Evolutionary conservation across 2,888 invertebrate species (phyloP).

Genomic region (Amphipyra berbera): DNA sequence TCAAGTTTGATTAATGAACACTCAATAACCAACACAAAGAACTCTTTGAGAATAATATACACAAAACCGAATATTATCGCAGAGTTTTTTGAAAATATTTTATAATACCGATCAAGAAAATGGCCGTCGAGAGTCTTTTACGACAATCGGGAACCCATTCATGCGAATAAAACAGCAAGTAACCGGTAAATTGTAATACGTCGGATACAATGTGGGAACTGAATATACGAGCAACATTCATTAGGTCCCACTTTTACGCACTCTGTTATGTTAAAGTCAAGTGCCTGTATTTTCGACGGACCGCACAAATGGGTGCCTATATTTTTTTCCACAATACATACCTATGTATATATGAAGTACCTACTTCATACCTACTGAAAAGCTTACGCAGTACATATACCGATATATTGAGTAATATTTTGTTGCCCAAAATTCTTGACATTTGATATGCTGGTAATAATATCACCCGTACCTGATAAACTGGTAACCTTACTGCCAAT

Average conservation of each 20-base stretch:
- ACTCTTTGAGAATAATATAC: slow-evolving; percentile 47
- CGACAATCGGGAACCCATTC: slow-evolving; percentile 42
- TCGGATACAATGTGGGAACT: slow-evolving; percentile 17
- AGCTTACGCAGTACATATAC: not conserved
- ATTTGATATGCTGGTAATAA: slow-evolving; percentile 11
- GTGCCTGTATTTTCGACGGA: slow-evolving; percentile 16
- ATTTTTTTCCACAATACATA: slow-evolving; percentile 30
- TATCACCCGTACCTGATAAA: slow-evolving; percentile 1
- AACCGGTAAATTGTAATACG: slow-evolving; percentile 26
- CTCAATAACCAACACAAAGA: slow-evolving; percentile 60
- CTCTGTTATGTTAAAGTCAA: slow-evolving; percentile 21
- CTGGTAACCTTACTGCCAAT: no score
- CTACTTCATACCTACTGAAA: slow-evolving; percentile 30
- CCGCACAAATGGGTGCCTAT: slow-evolving; percentile 20
- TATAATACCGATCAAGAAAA: slow-evolving; percentile 39
- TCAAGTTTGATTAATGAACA: slow-evolving; percentile 76
- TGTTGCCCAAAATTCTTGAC: slow-evolving; percentile 18
- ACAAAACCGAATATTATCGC: slow-evolving; percentile 49
- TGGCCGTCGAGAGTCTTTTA: slow-evolving; percentile 38
- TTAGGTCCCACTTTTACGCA: slow-evolving; percentile 15
- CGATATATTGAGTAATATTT: slow-evolving; percentile 1
- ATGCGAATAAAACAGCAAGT: slow-evolving; percentile 39
- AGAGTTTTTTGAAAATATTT: slow-evolving; percentile 39
- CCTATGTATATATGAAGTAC: no score
- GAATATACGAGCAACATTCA: slow-evolving; percentile 23